Base-by-base conservation (phyloP, 2,797 vertebrate genomes). In the Notolepis coatsorum region DNA sequence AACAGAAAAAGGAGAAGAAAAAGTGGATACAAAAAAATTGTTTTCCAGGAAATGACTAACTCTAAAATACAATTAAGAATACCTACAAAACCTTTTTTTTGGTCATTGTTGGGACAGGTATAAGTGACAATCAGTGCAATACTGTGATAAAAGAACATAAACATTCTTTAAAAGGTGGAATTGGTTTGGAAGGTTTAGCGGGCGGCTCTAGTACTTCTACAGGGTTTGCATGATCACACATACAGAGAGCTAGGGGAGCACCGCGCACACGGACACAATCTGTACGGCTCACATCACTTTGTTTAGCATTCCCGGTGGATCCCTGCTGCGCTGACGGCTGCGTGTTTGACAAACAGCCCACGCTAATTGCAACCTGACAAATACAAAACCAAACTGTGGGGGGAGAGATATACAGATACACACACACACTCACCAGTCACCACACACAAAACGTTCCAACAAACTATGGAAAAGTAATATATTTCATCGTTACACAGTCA, bases 301-400 rank as follows among this genome's bases (percentile, higher is more conserved):
- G 61, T 55, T 58, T 49, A 48, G 51, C 31, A 9, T 46, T 68
- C 49, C 33, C 24, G 25, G 10, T 5, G 63, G 67, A 66, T 53
- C 50, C 73, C 61, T 13, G 52, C 64, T 6, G 66, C 0, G 48
- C 57, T 49, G 74, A 59, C 60, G 57, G 61, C 8, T 30, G 24
- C 58, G 53, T 66, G 76, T 73, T 80, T 81, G 66, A 84, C 83
- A 81, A 79, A 79, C 65, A 71, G 30, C 15, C 10, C 13, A 6
- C 6, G 0, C 73, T 82, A 85, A 89, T 86, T 86, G 68, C 64
- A 71, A 73, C 58, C 76, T 62, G 59, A 69, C 80, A 76, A 68
- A 68, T 4, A 49, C 57, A 15, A 77, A 73, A 78, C 71, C 66
- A 80, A 83, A 66, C 63, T 52, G 37, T 48, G 28, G 61, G 15